Base-by-base conservation (phyloP, 2,888 invertebrate species). In the Hemicrepidius hirtus region DNA sequence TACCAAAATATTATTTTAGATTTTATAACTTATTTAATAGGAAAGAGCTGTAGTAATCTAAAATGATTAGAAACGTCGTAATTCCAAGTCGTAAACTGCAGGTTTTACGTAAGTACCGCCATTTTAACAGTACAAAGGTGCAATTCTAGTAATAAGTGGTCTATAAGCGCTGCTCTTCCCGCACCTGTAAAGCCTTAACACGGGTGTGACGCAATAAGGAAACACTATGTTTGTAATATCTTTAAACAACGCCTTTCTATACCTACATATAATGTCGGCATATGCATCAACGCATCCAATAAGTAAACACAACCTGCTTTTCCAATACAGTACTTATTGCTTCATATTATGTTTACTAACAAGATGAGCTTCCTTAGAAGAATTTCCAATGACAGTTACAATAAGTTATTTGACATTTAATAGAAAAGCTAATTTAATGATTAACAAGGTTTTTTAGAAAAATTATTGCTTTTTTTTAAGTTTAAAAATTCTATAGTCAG, bases 201-300 rank as follows among this genome's bases (percentile, higher is more conserved):
- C 40, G n/a, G 16, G 35, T 66, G 37, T 66, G 55, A 55, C 46
- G 60, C 59, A 68, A 68, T 68, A 60, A 68, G 68, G 68, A 68
- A 68, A 60, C 60, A 65, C 35, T 35, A 46, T 21, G 20, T 13
- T 44, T 18, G 53, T 28, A 53, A 53, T 53, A 53, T 28, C 53
- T 53, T 41, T n/a, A 53, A 50, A 65, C 65, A 67, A 67, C 66
- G 66, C 57, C 66, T 57, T 67, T 67, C 66, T 44, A 55, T 57
- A 46, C 55, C 10, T 28, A 57, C 55, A 16, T 28, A 57, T 55
- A 41, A 50, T 40, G 28, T 21, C 49, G 49, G 16, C 20, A 49
- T 44, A 37, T 20, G 21, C 20, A 55, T 37, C 7, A 40, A 66
- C 55, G 65, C 40, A 64, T 66, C 37, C 37, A 55, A 13, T 53